Conservation (phyloP, 1,140 invertebrate genomes). For the Caerostris darwini region DNA sequence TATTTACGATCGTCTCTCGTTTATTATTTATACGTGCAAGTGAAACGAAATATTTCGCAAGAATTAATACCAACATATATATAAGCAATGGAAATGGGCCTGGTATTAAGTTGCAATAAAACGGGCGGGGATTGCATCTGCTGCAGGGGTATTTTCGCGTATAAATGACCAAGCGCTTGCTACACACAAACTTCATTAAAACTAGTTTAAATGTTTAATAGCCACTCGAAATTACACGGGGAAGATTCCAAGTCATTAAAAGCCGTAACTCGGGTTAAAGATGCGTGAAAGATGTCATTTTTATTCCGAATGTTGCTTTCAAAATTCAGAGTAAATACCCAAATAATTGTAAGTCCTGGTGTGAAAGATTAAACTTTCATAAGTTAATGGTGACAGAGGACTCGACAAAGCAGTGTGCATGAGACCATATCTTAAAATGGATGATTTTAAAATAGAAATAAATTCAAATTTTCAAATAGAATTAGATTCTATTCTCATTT, state of each 20-base stretch:
- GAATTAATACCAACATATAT: not conserved
- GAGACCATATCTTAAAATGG: too few relatives aligned
- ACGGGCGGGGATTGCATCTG: not conserved
- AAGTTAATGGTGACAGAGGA: too few relatives aligned
- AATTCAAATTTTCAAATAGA: too few relatives aligned
- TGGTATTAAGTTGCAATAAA: conserved; percentile 24
- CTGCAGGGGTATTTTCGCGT: not conserved
- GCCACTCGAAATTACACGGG: conserved; percentile 19
- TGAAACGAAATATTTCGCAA: not conserved
- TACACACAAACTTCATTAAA: conserved; percentile 22
- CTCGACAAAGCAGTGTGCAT: too few relatives aligned
- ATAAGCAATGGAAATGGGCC: not conserved
- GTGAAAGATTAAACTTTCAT: not conserved
- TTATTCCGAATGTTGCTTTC: not conserved
- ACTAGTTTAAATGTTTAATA: conserved; percentile 33
- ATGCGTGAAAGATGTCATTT: conserved; percentile 26
- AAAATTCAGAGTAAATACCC: not conserved
- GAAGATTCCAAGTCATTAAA: conserved; percentile 29
- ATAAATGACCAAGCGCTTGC: conserved; percentile 6
- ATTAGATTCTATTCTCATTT: too few relatives aligned
- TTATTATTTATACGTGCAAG: not conserved
- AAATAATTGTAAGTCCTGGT: not conserved
- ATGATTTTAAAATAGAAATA: too few relatives aligned
- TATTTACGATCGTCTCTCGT: not conserved
- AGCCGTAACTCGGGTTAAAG: conserved; percentile 3